These are phyloP conservation scores for Anastatus disparis DNA, from an alignment of 1,140 invertebrate species.

Conservation along the genomic window DNA sequence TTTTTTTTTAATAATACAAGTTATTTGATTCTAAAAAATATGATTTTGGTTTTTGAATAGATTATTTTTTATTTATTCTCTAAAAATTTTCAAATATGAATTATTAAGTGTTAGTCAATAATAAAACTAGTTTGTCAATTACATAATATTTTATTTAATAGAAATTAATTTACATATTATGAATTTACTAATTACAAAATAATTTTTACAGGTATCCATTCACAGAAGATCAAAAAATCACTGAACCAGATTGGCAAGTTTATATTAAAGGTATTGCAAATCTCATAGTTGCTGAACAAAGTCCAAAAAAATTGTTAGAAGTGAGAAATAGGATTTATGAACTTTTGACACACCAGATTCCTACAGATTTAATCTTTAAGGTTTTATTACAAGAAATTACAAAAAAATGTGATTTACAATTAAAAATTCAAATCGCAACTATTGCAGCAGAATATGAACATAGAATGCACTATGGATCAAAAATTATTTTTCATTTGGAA, in stretches of 20 bases:
- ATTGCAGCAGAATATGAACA: slow-evolving; percentile 92
- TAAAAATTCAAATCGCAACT: slow-evolving; percentile 87
- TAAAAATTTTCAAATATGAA: background rate
- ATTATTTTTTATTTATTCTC: background rate
- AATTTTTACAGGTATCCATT: slow-evolving; percentile 79
- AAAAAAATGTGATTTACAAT: slow-evolving; percentile 87
- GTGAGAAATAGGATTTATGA: slow-evolving; percentile 92
- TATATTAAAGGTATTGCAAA: slow-evolving; percentile 89
- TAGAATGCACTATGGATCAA: slow-evolving; percentile 87
- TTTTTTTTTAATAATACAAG: no score
- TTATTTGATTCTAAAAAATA: no score
- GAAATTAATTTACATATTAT: background rate
- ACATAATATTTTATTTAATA: no score
- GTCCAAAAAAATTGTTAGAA: slow-evolving; percentile 83
- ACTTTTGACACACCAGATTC: slow-evolving; percentile 92
- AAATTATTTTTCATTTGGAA: slow-evolving; percentile 97
- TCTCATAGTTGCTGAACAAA: slow-evolving; percentile 90
- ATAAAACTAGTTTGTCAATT: no score
- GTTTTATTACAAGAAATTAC: slow-evolving; percentile 87
- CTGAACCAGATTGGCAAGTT: slow-evolving; percentile 92
- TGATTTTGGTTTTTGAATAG: no score
- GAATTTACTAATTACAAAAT: background rate
- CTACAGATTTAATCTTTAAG: slow-evolving; percentile 92
- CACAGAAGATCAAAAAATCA: slow-evolving; percentile 82
- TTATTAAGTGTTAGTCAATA: background rate